Percentiles rank a stretch among this genome's conserved stretches.
phyloP scores from a whole-genome alignment of 2,888 invertebrate genomes.

The Drosophila stalkeri region DNA sequence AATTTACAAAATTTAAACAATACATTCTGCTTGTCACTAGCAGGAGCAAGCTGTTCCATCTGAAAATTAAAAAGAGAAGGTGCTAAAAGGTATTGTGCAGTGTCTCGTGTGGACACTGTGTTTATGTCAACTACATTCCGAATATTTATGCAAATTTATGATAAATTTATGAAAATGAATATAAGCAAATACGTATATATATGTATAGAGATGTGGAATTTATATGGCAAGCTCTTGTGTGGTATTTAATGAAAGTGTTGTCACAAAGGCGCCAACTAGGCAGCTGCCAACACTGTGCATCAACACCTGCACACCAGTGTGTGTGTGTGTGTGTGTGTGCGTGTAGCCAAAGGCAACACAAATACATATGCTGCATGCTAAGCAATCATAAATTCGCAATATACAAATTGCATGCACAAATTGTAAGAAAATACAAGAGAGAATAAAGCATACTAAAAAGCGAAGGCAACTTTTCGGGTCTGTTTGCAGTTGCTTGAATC shows the following conservation, averaged over 20 bases:
- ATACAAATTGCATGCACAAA: conserved; percentile 19
- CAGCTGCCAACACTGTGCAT: conserved; percentile 78
- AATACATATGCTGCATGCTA: conserved; percentile 31
- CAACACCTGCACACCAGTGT: conserved; percentile 62
- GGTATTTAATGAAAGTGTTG: conserved; percentile 61
- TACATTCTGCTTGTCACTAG: no score
- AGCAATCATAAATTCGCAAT: conserved; percentile 64
- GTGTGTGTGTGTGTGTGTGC: conserved; percentile 19
- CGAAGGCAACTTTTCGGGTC: conserved; percentile 33
- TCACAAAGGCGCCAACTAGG: conserved; percentile 70
- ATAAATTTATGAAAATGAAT: conserved; percentile 72
- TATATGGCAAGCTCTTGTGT: conserved; percentile 5
- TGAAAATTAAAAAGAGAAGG: conserved; percentile 1
- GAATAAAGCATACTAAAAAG: conserved; percentile 28
- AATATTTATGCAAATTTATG: conserved; percentile 67
- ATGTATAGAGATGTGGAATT: background rate
- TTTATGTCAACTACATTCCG: conserved; percentile 26
- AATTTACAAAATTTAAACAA: background rate
- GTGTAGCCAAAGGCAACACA: conserved; percentile 44
- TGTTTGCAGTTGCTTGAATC: conserved; percentile 31
- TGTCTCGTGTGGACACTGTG: background rate
- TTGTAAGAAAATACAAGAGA: conserved; percentile 30
- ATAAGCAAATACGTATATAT: conserved; percentile 14
- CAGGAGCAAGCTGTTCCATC: background rate
- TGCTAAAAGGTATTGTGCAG: conserved; percentile 1